Evolutionary conservation across 2,113 vertebrate species (phyloP).

Genomic region (Tor tambroides): DNA sequence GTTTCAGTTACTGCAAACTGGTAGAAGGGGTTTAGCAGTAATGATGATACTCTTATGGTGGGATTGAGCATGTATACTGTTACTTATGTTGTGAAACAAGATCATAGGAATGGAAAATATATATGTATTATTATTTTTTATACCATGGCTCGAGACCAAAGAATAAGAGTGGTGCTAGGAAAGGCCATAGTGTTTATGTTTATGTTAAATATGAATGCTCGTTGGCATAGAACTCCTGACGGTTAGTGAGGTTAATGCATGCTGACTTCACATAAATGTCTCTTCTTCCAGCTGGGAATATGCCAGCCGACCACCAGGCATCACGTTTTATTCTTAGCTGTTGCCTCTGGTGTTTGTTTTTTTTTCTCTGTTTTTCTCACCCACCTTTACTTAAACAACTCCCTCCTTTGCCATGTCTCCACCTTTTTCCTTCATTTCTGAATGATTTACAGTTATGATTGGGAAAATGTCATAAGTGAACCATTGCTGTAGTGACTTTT

Average conservation of each 20-base stretch:
- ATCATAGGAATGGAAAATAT: background rate
- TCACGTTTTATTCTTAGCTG: conserved; percentile 54
- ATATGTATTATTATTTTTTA: background rate
- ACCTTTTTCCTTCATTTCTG: background rate
- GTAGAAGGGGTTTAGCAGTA: background rate
- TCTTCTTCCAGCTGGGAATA: conserved; percentile 52
- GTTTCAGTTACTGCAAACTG: background rate
- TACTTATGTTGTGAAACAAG: background rate
- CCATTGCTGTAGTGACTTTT: too few species aligned
- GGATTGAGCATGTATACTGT: background rate
- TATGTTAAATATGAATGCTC: conserved; percentile 9
- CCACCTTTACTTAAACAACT: conserved; percentile 7
- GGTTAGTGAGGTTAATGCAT: conserved; percentile 50
- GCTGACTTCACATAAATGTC: conserved; percentile 50
- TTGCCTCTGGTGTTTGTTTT: conserved; percentile 48
- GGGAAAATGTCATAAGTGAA: too few species aligned
- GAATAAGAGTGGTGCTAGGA: background rate
- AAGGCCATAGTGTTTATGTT: background rate
- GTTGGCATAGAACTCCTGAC: conserved; percentile 16
- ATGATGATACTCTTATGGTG: background rate
- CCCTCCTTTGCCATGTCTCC: background rate
- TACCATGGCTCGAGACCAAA: background rate
- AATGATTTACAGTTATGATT: background rate
- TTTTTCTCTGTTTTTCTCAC: background rate
- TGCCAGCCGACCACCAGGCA: conserved; percentile 40